Evolutionary conservation across 37 sponge, comb jelly and placozoan species (phyloP), one percentile per base, ranked within the genome.

Genomic region (Dysidea cf. avara): DNA sequence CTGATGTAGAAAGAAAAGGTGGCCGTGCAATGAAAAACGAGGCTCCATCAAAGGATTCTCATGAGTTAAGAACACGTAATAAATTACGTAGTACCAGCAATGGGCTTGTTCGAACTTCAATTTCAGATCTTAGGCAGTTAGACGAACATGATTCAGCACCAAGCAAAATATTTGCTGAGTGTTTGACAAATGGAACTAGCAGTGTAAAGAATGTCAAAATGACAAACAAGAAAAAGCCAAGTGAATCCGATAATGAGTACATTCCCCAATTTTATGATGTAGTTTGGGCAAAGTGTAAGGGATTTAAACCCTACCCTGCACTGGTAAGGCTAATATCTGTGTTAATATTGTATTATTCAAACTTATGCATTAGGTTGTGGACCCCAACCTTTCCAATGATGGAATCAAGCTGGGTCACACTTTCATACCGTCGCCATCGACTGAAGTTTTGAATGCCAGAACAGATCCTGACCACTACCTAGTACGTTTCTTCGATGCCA

Each of bases 261-360:
- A 32, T 71, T 14, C 68, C 60, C 7, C 48, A 53, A 49, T 75
- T 75, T 11, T 63, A 73, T 61, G 90, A 94, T 32, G 66, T 98
- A 3, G 99, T 98, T 11, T 98, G 99, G 99, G 99, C 99, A 0
- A 98, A 98, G 66, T 98, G 96, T 77, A 66, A 84, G 0, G 99
- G 99, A 25, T 98, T 92, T 51, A 96, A 96, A 14, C 69, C 91
- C 37, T 98, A 95, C 60, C 99, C 99, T 26, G 99, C 99, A 22
- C 69, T 98, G 90, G 99, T 97, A 37, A 73, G 99, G 66, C 56
- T 0, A 37, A 1, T 11, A 56, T 31, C 13, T 14, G 37, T 20
- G 2, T 39, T 20, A 18, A 30, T 20, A 22, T n/a, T n/a, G n/a
- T 21, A 3, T 66, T 75, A 13, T 18, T 4, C 30, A 50, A 24